Evolutionary conservation across 2,797 vertebrate genomes (phyloP).

Genomic region (Chromobotia macracanthus): DNA sequence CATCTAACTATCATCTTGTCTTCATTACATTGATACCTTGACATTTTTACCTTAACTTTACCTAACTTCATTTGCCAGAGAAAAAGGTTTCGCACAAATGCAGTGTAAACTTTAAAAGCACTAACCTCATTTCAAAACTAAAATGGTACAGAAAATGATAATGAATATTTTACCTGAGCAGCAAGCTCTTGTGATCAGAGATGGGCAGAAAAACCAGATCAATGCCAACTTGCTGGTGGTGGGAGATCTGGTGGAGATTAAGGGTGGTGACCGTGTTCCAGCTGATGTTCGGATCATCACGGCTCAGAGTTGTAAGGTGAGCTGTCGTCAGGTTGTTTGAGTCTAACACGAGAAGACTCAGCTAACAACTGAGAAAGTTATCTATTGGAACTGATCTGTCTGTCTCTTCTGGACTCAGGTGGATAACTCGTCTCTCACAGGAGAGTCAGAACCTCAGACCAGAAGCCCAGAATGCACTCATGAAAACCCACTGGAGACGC

Average conservation of each 20-base stretch:
- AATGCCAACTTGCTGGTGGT: conserved; percentile 90
- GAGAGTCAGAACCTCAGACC: conserved; percentile 91
- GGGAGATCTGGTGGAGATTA: conserved; percentile 90
- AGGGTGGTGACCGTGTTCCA: conserved; percentile 91
- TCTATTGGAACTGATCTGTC: conserved; percentile 3
- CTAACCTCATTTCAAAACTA: too few relatives aligned
- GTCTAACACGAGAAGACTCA: neutral
- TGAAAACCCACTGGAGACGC: conserved; percentile 91
- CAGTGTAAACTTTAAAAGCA: too few relatives aligned
- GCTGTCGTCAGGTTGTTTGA: neutral
- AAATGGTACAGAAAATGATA: too few relatives aligned
- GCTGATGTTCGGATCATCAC: conserved; percentile 89
- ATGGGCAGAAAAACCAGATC: conserved; percentile 92
- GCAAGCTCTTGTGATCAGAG: conserved; percentile 94
- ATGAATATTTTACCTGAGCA: conserved; percentile 57
- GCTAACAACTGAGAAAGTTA: too few relatives aligned
- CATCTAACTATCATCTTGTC: too few relatives aligned
- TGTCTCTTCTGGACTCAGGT: conserved; percentile 73
- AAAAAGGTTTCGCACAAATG: too few relatives aligned
- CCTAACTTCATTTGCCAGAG: too few relatives aligned
- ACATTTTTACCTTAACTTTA: too few relatives aligned
- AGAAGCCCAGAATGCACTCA: conserved; percentile 94
- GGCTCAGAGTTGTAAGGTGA: conserved; percentile 92
- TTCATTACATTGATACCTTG: too few relatives aligned
- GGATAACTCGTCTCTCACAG: conserved; percentile 92